Conservation (phyloP, 1,140 invertebrate genomes). For the Epicauta chinensis region DNA sequence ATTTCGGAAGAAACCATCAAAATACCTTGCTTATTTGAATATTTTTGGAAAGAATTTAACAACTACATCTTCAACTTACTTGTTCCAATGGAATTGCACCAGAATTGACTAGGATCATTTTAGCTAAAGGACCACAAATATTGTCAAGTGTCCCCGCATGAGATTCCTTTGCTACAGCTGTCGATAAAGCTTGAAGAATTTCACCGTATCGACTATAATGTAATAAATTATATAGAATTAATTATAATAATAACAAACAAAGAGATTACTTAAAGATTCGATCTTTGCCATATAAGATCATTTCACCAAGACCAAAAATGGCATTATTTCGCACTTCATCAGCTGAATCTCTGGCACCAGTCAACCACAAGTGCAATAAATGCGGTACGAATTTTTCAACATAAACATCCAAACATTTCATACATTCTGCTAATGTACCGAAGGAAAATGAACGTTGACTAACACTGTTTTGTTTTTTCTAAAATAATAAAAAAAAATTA, state of each 20-base stretch:
- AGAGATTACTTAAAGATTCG: constrained; percentile 19
- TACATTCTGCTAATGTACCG: constrained; percentile 68
- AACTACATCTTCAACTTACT: constrained; percentile 40
- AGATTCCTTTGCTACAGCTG: constrained; percentile 55
- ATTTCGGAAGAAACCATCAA: no score
- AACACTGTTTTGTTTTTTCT: constrained; percentile 54
- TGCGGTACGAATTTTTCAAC: constrained; percentile 51
- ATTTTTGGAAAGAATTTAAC: no score
- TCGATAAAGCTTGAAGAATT: constrained; percentile 60
- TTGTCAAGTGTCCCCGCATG: constrained; percentile 64
- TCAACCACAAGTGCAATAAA: constrained; percentile 58
- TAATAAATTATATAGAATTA: neutral
- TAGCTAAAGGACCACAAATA: constrained; percentile 68
- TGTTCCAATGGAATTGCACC: constrained; percentile 57
- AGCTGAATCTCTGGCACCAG: constrained; percentile 53
- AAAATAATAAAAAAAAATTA: constrained; percentile 30
- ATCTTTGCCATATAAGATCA: constrained; percentile 57
- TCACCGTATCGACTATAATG: constrained; percentile 50
- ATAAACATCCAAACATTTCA: constrained; percentile 52
- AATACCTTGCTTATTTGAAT: neutral
- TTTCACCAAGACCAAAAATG: constrained; percentile 69
- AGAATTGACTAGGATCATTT: constrained; percentile 62
- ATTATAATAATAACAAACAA: neutral
- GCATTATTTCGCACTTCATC: constrained; percentile 72
- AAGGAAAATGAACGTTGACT: constrained; percentile 63